Evolutionary conservation across 2,888 invertebrate genomes (phyloP).

Genomic region (Epinotia bilunana): DNA sequence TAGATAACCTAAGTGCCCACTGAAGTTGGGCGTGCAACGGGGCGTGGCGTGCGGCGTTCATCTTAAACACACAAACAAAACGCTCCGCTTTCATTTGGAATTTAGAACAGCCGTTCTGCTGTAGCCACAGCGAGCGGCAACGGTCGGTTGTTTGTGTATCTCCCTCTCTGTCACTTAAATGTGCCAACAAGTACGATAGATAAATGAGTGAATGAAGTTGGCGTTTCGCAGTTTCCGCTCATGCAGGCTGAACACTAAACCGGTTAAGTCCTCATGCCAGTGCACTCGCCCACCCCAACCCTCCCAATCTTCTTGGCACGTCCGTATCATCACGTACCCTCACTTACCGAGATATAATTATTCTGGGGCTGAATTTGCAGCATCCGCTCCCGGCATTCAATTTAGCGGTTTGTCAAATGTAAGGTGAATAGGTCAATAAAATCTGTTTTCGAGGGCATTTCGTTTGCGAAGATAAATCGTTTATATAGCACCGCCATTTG

Average conservation of each 20-base stretch:
- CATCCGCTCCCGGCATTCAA: constrained; percentile 40
- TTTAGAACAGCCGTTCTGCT: too few species aligned
- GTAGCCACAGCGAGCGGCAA: too few species aligned
- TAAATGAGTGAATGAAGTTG: too few species aligned
- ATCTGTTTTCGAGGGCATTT: background rate
- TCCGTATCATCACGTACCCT: constrained; percentile 63
- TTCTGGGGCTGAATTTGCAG: constrained; percentile 59
- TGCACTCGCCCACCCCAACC: constrained; percentile 7
- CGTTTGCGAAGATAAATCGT: background rate
- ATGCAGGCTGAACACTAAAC: too few species aligned
- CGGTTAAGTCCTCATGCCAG: constrained; percentile 4
- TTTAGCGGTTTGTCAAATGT: constrained; percentile 31
- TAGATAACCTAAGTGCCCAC: background rate
- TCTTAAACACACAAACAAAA: too few species aligned
- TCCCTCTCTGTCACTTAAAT: too few species aligned
- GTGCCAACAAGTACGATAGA: too few species aligned
- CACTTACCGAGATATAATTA: constrained; percentile 77
- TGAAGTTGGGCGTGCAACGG: too few species aligned
- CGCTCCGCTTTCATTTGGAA: too few species aligned
- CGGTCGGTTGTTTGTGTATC: too few species aligned
- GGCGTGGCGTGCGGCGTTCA: too few species aligned
- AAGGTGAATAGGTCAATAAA: constrained; percentile 12
- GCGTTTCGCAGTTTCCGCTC: background rate
- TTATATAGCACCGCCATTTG: background rate
- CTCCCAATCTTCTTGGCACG: constrained; percentile 61